Evolutionary conservation across 1,140 invertebrate species (phyloP), one percentile per base, ranked within the genome.

Genomic region (Nasonia longicornis): DNA sequence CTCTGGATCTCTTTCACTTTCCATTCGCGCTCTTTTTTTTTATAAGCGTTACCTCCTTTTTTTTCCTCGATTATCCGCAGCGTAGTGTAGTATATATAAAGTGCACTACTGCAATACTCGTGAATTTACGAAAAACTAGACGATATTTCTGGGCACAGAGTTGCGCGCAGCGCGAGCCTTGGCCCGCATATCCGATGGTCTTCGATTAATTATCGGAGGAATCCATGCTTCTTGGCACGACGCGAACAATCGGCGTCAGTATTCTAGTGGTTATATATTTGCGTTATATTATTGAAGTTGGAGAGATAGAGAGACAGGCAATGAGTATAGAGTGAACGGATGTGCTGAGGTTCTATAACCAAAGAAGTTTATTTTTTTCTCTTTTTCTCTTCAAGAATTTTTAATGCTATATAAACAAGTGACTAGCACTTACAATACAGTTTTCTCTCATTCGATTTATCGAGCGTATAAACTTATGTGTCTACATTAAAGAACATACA

Each of bases 361-460:
- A 79, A 76, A 79, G 22, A 75, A 75, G n/a, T 82, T 82, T 79
- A 81, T 77, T 82, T 42, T 3, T 42, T 82, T 85, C 88, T 84
- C 38, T 77, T 77, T 84, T 26, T 26, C 26, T 26, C 26, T 26
- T 26, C 26, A 26, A 26, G 26, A 85, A 85, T 87, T 87, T 58
- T 58, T 58, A 20, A 58, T 84, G 86, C 82, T 85, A 87, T 88
- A 89, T 88, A 89, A 58, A 88, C 88, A 88, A 89, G 88, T 89
- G 88, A 89, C 88, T 89, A 89, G 88, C 88, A 89, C 88, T 89
- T 87, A 87, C 80, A 88, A 87, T 88, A 88, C 87, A 79, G 7
- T 74, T 82, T 79, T 76, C 31, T 73, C 71, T 67, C 48, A 52
- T 72, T 77, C 29, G 20, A 26, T 35, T 35, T 48, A 42, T 72